A percentile compares a stretch with the other conserved stretches of the same genome.
Evolutionary conservation across 2,113 vertebrate species (phyloP).

Genomic region (Camelus dromedarius): DNA sequence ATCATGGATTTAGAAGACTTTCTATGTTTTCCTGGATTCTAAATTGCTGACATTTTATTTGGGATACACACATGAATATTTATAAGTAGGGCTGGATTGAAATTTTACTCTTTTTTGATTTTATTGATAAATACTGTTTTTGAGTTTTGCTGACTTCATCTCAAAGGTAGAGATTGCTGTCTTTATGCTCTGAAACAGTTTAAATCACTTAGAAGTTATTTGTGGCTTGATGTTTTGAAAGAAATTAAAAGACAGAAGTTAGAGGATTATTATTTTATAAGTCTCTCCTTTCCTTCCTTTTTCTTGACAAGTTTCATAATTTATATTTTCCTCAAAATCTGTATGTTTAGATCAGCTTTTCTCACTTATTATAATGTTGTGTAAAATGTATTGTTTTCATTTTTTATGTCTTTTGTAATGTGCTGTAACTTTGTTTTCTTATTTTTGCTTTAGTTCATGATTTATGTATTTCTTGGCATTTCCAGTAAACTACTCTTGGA

Average conservation of each 20-base stretch:
- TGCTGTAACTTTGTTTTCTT: neutral
- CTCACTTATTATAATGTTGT: neutral
- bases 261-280: neutral
- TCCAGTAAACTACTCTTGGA: neutral
- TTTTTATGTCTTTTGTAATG: neutral
- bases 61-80: neutral
- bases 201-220: neutral
- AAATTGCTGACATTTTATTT: slow-evolving; percentile 22
- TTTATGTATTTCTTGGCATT: slow-evolving; percentile 10
- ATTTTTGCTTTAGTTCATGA: neutral
- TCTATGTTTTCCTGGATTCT: neutral
- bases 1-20: neutral
- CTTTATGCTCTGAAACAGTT: neutral
- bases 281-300: neutral
- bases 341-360: neutral
- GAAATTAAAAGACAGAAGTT: neutral
- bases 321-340: neutral
- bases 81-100: neutral
- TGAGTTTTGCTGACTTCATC: neutral
- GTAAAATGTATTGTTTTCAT: neutral
- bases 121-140: neutral
- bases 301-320: neutral
- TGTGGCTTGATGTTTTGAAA: neutral
- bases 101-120: neutral
- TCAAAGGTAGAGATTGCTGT: neutral